Base-by-base conservation (phyloP, 2,113 vertebrate species). In the Epinephelus moara region DNA sequence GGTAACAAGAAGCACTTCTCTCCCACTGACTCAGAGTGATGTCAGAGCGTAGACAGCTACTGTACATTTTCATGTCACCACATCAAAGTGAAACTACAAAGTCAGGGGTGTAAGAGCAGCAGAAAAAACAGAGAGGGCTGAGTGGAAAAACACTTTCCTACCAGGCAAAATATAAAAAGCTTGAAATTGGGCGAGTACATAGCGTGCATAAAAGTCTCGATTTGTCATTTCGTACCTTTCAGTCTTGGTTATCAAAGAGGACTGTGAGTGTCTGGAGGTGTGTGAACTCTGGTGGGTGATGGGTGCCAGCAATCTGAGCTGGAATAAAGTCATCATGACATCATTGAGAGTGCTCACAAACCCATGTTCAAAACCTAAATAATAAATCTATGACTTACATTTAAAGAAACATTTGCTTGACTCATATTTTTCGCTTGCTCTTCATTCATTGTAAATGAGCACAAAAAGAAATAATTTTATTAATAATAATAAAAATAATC, bases 131-230 rank as follows among this genome's bases (percentile, higher is more conserved):
- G 2, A 63, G 17, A 62, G 1, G 50, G 21, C 25, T 49, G 42
- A 78, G 56, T 68, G 82, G 83, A 88, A 91, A 92, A 69, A 70
- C 56, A 82, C 52, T 82, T 86, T 77, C 79, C 75, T 70, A 40
- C 11, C 1, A 80, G 25, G 21, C 30, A 57, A 79, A 91, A 81
- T 64, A 78, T 49, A 75, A 72, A 70, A 72, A 70, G 14, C 6
- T 45, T 85, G 40, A 85, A 89, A 90, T 88, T 63, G 25, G 88
- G 76, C 47, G 59, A 89, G 89, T 73, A 67, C 81, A 89, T 92
- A 56, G 89, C 84, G 85, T 93, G 91, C 78, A 42, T 81, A 47
- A 33, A 33, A 75, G 19, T 86, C 21, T 77, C 15, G 60, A 9
- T 84, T 67, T 80, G 89, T 91, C 89, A 93, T 89, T 85, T 57